Base-by-base conservation (phyloP, 2,113 vertebrate genomes). In the Rhea pennata region DNA sequence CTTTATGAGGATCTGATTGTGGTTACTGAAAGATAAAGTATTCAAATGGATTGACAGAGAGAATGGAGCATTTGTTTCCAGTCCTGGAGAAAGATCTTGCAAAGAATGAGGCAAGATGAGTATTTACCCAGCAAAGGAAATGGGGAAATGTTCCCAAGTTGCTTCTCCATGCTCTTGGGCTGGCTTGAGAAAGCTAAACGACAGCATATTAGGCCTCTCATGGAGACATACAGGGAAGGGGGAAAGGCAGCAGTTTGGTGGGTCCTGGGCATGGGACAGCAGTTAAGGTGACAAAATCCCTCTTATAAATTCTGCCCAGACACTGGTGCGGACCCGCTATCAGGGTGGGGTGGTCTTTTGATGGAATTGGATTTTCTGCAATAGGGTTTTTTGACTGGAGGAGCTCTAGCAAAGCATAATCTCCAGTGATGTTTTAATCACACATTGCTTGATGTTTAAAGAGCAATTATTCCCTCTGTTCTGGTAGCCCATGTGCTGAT, bases 121-220 rank as follows among this genome's bases (percentile, higher is more conserved):
- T 42, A 7, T 66, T 61, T n/a, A 22, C 29, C 42, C 65, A 29
- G 20, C 26, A 27, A 67, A 67, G 33, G 26, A 71, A 53, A 46
- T 0, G 2, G 13, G 27, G 50, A 74, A 22, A 31, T 39, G 13
- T 53, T 85, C 36, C 56, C 20, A 56, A 13, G 11, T 22, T 54
- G 51, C 7, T 33, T 46, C 20, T 77, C 27, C 62, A 58, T 15
- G 22, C 15, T 59, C 7, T 29, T 29, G 54, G 36, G 40, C 46
- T 71, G 62, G 36, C 9, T 9, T 22, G 56, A 0, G 0, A 54
- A 11, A 6, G 19, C 6, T 46, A 39, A 40, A 88, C 39, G 8
- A 88, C 39, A 7, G 5, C 53, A 23, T 84, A 23, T 21, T 51
- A 42, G 29, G 65, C 26, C 65, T 31, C 20, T 40, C 8, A 4